Percentiles rank a stretch among this genome's conserved stretches.
phyloP scores from a whole-genome alignment of 2,888 invertebrate genomes.

The Drosophila antonietae region DNA sequence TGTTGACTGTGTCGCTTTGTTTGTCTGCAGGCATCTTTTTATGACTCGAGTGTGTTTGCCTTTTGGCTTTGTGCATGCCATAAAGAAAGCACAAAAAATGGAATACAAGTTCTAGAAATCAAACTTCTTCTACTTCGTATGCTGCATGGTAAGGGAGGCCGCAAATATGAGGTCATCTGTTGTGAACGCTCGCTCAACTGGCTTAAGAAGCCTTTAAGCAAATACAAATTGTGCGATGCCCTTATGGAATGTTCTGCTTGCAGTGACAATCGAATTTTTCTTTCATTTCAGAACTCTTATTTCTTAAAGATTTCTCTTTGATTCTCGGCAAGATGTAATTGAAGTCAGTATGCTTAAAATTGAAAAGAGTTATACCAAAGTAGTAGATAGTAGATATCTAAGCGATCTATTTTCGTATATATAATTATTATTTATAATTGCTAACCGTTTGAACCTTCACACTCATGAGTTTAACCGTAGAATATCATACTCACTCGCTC shows the following conservation, averaged over 20 bases:
- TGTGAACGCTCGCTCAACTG: conserved; percentile 69
- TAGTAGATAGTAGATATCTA: too few relatives aligned
- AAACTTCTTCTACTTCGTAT: conserved; percentile 63
- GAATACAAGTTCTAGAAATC: conserved; percentile 69
- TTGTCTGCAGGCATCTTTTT: conserved; percentile 83
- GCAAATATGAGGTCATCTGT: conserved; percentile 84
- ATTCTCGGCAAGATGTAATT: background rate
- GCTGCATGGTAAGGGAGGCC: conserved; percentile 2
- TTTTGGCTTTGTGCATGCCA: conserved; percentile 84
- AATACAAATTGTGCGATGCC: conserved; percentile 55
- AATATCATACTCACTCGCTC: too few relatives aligned
- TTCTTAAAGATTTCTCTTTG: background rate
- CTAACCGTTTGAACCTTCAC: too few relatives aligned
- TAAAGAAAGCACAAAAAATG: conserved; percentile 72
- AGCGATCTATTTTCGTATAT: too few relatives aligned
- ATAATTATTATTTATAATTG: too few relatives aligned
- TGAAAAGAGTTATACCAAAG: too few relatives aligned
- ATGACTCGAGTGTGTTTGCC: conserved; percentile 85
- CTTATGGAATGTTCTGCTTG: background rate
- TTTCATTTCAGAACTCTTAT: background rate
- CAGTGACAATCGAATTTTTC: conserved; percentile 36
- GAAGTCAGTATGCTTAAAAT: too few relatives aligned
- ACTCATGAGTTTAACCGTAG: too few relatives aligned
- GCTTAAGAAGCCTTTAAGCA: conserved; percentile 73
- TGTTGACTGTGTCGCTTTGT: conserved; percentile 75